phyloP scores from a whole-genome alignment of 2,797 vertebrate genomes.

The Pseudochirops corinnae region DNA sequence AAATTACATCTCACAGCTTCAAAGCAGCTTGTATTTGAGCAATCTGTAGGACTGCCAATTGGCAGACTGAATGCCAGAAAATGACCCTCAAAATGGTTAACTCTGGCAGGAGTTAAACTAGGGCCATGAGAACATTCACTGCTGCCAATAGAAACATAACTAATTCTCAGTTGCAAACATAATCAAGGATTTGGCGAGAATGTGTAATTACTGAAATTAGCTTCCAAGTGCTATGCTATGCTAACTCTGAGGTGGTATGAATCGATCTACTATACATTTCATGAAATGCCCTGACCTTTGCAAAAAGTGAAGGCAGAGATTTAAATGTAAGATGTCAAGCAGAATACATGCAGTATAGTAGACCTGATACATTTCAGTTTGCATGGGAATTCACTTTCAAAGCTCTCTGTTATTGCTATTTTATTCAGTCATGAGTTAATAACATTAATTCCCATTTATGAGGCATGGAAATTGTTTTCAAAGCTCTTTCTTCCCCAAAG shows the following conservation, averaged over 20 bases:
- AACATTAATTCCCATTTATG: not conserved
- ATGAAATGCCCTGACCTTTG: not conserved
- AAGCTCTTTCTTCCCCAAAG: not conserved
- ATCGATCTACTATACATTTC: not conserved
- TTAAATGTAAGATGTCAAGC: not conserved
- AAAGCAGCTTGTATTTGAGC: not conserved
- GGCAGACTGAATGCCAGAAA: not conserved
- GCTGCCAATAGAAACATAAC: not conserved
- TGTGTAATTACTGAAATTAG: not conserved
- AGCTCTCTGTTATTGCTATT: not conserved
- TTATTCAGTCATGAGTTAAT: not conserved
- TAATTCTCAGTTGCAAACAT: not conserved
- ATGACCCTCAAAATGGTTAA: not conserved
- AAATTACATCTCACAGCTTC: not conserved
- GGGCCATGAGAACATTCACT: not conserved
- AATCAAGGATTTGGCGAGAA: not conserved
- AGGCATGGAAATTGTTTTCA: not conserved
- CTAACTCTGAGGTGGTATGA: not conserved
- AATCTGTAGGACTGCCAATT: not conserved
- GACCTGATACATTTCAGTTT: not conserved
- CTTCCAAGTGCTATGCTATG: not conserved
- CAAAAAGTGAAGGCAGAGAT: not conserved
- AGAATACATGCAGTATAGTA: not conserved
- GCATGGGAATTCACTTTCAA: not conserved
- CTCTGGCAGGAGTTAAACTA: not conserved